A percentile compares a stretch with the other conserved stretches of the same genome.
Conservation (phyloP, 1,140 invertebrate species). For the Drosophila setifemur region DNA sequence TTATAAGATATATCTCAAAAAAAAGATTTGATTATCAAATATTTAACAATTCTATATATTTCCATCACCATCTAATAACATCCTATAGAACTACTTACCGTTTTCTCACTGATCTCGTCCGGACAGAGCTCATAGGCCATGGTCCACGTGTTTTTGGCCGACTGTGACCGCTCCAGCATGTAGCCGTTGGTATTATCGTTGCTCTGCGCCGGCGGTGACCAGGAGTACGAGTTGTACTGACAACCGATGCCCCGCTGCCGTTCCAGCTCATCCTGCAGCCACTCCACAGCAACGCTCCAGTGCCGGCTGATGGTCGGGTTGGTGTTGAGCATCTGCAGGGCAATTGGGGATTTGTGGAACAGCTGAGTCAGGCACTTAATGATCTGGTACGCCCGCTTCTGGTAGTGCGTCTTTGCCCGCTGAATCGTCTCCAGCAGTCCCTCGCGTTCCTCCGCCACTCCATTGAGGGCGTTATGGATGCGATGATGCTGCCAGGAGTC, state of each 20-base stretch:
- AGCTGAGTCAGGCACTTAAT: slow-evolving; percentile 97
- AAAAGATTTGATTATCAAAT: too few species aligned
- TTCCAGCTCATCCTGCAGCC: slow-evolving; percentile 97
- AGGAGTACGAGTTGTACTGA: slow-evolving; percentile 91
- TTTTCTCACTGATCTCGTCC: slow-evolving; percentile 86
- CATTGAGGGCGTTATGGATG: slow-evolving; percentile 95
- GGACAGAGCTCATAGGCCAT: slow-evolving; percentile 92
- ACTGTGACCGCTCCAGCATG: slow-evolving; percentile 96
- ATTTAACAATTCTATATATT: too few species aligned
- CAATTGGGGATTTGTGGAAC: slow-evolving; percentile 91
- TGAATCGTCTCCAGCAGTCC: slow-evolving; percentile 96
- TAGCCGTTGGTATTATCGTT: slow-evolving; percentile 98
- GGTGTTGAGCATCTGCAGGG: slow-evolving; percentile 89
- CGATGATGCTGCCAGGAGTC: slow-evolving; percentile 98
- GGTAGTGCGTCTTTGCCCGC: slow-evolving; percentile 96
- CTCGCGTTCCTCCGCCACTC: slow-evolving; percentile 94
- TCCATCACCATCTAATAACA: too few species aligned
- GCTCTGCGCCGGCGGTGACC: slow-evolving; percentile 96
- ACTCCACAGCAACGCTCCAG: slow-evolving; percentile 94
- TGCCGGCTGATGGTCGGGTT: slow-evolving; percentile 91
- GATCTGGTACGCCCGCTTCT: slow-evolving; percentile 98
- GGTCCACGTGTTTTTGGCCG: slow-evolving; percentile 94
- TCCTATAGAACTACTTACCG: slow-evolving; percentile 51
- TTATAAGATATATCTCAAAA: too few species aligned
- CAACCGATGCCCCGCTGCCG: slow-evolving; percentile 84